phyloP scores from a whole-genome alignment of 2,888 invertebrate genomes.

The Crematogaster levior region DNA sequence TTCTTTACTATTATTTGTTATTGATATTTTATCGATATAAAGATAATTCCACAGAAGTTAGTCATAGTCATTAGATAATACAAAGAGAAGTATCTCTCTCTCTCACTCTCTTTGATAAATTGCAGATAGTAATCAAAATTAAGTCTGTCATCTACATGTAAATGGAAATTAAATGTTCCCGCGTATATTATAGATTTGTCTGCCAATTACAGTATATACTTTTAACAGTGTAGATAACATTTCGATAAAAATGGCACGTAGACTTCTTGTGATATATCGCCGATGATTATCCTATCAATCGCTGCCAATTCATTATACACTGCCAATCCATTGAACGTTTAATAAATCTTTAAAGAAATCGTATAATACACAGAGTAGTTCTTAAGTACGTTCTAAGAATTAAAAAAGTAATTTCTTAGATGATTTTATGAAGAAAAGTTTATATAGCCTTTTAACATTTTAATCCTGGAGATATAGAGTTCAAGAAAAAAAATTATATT shows the following conservation, averaged over 20 bases:
- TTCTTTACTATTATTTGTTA: not conserved
- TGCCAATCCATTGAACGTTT: not conserved
- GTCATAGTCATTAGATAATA: not conserved
- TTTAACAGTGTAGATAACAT: conserved; percentile 42
- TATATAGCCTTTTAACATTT: no score
- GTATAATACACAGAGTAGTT: no score
- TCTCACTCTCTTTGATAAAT: conserved; percentile 47
- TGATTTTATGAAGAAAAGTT: no score
- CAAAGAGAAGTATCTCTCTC: not conserved
- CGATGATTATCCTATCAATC: conserved; percentile 51
- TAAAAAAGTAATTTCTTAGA: no score
- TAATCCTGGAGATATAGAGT: no score
- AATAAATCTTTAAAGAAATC: conserved; percentile 2
- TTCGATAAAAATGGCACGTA: conserved; percentile 61
- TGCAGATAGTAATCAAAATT: not conserved
- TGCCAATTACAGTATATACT: conserved; percentile 54
- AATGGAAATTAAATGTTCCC: conserved; percentile 53
- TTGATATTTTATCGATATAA: not conserved
- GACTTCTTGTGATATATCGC: conserved; percentile 18
- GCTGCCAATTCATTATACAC: not conserved
- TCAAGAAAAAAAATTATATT: no score
- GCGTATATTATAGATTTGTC: conserved; percentile 44
- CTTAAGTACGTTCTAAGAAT: no score
- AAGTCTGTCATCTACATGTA: not conserved
- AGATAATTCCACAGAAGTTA: not conserved